phyloP scores from a whole-genome alignment of 2,888 invertebrate species.

The Thumatha senex region DNA sequence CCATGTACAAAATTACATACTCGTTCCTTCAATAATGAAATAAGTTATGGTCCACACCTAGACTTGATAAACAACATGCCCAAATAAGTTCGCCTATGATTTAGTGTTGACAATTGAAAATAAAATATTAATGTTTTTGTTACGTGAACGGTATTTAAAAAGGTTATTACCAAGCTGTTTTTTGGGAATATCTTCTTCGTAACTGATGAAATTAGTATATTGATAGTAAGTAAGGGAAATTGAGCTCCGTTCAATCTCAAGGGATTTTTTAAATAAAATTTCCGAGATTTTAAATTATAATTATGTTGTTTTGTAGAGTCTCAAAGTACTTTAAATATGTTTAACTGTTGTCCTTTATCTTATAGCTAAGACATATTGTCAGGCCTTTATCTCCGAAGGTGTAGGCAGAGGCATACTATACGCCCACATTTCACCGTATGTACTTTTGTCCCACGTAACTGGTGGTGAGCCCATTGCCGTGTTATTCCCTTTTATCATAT shows the following conservation, averaged over 20 bases:
- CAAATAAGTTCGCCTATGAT: conserved; percentile 5
- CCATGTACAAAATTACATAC: not conserved
- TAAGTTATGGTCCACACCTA: conserved; percentile 1
- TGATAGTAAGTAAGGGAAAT: no score
- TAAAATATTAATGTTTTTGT: conserved; percentile 1
- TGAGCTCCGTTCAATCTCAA: not conserved
- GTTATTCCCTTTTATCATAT: no score
- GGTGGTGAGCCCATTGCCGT: no score
- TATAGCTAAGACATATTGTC: no score
- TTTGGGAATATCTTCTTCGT: not conserved
- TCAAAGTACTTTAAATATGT: no score
- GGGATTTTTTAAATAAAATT: not conserved
- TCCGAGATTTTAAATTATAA: not conserved
- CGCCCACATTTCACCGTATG: no score
- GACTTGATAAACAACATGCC: conserved; percentile 3
- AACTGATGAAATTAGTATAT: not conserved
- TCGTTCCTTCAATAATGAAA: not conserved
- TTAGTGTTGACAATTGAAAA: conserved; percentile 7
- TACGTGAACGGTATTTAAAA: not conserved
- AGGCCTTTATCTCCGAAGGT: no score
- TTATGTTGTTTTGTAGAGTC: no score
- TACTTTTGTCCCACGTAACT: no score
- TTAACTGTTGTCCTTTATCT: no score
- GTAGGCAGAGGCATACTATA: no score
- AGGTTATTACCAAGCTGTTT: not conserved